A percentile compares a stretch with the other conserved stretches of the same genome.
These are phyloP conservation scores for Vollenhovia emeryi DNA, from an alignment of 1,140 invertebrate genomes.

Conservation along the genomic window DNA sequence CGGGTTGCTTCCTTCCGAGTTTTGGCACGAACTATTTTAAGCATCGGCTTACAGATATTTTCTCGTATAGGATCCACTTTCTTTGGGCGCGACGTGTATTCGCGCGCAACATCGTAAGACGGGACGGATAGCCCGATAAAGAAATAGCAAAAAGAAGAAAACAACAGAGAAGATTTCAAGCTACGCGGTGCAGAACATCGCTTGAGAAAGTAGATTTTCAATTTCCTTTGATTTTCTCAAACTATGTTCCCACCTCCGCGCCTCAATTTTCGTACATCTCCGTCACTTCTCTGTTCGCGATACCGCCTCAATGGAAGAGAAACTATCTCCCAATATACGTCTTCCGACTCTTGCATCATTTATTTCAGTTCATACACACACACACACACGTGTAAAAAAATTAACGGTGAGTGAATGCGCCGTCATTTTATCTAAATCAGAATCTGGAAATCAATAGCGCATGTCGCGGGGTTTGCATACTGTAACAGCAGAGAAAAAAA, in stretches of 20 bases:
- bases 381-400: background rate
- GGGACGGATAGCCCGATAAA: slow-evolving; percentile 59
- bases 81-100: slow-evolving; percentile 18
- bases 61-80: slow-evolving; percentile 35
- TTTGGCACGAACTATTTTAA: slow-evolving; percentile 46
- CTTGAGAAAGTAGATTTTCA: slow-evolving; percentile 50
- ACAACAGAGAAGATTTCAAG: slow-evolving; percentile 64
- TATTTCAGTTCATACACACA: background rate
- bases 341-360: slow-evolving; percentile 12
- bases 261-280: background rate
- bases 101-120: slow-evolving; percentile 31
- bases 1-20: slow-evolving; percentile 3
- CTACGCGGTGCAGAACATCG: slow-evolving; percentile 50
- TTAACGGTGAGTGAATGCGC: slow-evolving; percentile 2
- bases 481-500: slow-evolving; percentile 2
- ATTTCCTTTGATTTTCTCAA: slow-evolving; percentile 60
- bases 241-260: background rate
- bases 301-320: slow-evolving; percentile 15
- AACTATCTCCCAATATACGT: slow-evolving; percentile 22
- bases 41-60: slow-evolving; percentile 28
- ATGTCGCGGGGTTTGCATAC: slow-evolving; percentile 41
- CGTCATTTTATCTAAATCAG: slow-evolving; percentile 72
- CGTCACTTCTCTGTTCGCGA: background rate
- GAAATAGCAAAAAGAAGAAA: slow-evolving; percentile 61
- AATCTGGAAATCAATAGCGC: slow-evolving; percentile 77